These are phyloP conservation scores for Ostrea edulis DNA, from an alignment of 1,140 invertebrate genomes.

Conservation along the genomic window DNA sequence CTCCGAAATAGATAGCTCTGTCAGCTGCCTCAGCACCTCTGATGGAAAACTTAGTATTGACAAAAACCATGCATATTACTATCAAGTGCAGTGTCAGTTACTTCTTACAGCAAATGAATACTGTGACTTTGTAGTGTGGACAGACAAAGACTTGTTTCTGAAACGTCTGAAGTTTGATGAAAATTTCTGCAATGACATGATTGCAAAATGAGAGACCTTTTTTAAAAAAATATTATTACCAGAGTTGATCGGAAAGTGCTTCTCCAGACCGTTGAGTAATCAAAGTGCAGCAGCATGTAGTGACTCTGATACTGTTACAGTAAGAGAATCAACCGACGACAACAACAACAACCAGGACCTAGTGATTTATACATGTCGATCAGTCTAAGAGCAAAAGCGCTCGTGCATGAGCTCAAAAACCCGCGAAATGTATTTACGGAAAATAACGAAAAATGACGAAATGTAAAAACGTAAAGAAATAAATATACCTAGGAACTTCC, in stretches of 20 bases:
- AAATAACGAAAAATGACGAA: no score
- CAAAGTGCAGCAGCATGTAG: neutral
- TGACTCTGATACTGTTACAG: no score
- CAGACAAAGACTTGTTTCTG: slow-evolving; percentile 30
- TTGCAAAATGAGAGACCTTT: slow-evolving; percentile 35
- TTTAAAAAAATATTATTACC: slow-evolving; percentile 48
- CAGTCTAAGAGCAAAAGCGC: no score
- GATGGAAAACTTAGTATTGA: slow-evolving; percentile 29
- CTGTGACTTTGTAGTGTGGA: slow-evolving; percentile 61
- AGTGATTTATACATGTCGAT: no score
- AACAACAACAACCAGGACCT: no score
- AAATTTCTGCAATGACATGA: neutral
- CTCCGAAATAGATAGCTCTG: neutral
- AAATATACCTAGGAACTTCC: no score
- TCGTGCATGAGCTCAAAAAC: no score
- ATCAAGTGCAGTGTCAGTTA: slow-evolving; percentile 58
- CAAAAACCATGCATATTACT: slow-evolving; percentile 51
- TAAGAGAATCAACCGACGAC: no score
- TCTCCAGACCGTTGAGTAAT: neutral
- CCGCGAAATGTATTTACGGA: no score
- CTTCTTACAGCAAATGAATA: slow-evolving; percentile 43
- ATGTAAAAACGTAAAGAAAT: no score
- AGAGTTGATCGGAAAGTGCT: slow-evolving; percentile 45
- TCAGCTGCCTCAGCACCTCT: neutral
- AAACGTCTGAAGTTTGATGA: slow-evolving; percentile 25